Base-by-base conservation (phyloP, 2,888 invertebrate species). In the Epistrophe grossulariae region DNA sequence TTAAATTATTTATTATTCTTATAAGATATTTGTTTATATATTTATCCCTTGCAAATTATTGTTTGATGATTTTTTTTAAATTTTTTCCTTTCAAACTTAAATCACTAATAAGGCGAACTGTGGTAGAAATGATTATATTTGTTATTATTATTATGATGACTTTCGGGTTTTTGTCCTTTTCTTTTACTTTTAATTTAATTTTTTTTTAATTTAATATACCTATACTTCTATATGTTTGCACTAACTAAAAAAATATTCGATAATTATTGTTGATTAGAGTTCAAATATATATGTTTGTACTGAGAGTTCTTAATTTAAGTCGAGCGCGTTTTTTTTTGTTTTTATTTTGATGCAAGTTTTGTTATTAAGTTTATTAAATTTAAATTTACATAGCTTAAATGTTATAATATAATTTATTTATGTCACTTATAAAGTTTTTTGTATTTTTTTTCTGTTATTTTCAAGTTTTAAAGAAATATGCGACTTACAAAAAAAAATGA, bases 51-150 rank as follows among this genome's bases (percentile, higher is more conserved):
- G 60, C 48, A 28, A 59, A 48, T 72, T 71, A 71, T 43, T 59
- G 35, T 76, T 50, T 50, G 17, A 70, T 60, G 60, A 78, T 24
- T 70, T 70, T 38, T 15, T 55, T 66, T 11, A 9, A 48, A 62
- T 62, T 28, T 62, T 28, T 55, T 31, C 15, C 19, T 72, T 43
- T 48, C n/a, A 35, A 78, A 81, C 81, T 85, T 85, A 74, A 81
- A 70, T 78, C 73, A 85, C 85, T 85, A 85, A 71, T 85, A 85
- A 85, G 85, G 85, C 85, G 73, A 81, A 52, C 64, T 64, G 73
- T 48, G 81, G 81, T 77, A 55, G 17, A 81, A 35, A 73, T 77
- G 24, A 45, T 35, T 62, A 72, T 50, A 62, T 28, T 19, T 50
- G 11, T 17, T 50, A 50, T 55, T 55, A 15, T 24, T 50, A 48